phyloP scores from a whole-genome alignment of 35 echinoderm and acorn worm species.

The Patiria miniata region DNA sequence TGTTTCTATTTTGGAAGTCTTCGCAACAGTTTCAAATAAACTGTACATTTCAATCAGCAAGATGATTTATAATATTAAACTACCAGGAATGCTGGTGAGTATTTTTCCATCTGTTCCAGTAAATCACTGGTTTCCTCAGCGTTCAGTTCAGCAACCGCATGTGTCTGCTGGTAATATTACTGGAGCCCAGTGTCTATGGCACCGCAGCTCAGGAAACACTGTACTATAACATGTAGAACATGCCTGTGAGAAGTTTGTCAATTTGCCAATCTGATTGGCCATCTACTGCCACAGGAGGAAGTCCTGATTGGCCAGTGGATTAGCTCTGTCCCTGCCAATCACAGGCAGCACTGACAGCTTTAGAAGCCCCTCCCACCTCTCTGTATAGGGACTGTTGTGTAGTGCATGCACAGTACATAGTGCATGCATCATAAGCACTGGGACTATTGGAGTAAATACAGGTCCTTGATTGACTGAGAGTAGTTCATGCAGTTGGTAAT shows the following conservation, averaged over 20 bases:
- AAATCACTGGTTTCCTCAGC: background rate
- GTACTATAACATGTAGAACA: too few relatives aligned
- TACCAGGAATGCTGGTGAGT: background rate
- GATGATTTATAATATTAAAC: background rate
- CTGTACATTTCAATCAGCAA: background rate
- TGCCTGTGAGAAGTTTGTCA: constrained; percentile 2
- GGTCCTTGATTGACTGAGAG: too few relatives aligned
- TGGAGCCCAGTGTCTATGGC: background rate
- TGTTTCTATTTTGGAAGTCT: too few relatives aligned
- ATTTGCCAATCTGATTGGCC: constrained; percentile 11
- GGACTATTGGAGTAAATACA: too few relatives aligned
- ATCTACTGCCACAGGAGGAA: background rate
- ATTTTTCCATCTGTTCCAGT: background rate
- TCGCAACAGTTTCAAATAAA: too few relatives aligned
- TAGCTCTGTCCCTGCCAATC: constrained; percentile 3
- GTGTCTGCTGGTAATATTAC: background rate
- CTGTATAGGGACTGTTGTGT: background rate
- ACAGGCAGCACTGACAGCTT: constrained; percentile 4
- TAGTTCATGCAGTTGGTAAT: too few relatives aligned
- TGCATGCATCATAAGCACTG: background rate
- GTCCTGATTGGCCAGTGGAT: constrained; percentile 4
- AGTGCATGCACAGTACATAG: background rate
- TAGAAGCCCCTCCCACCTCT: background rate
- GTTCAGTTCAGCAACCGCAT: background rate
- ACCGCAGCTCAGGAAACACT: background rate